Evolutionary conservation across 2,888 invertebrate species (phyloP), one percentile per base, ranked within the genome.

Genomic region (Plagodis dolabraria): DNA sequence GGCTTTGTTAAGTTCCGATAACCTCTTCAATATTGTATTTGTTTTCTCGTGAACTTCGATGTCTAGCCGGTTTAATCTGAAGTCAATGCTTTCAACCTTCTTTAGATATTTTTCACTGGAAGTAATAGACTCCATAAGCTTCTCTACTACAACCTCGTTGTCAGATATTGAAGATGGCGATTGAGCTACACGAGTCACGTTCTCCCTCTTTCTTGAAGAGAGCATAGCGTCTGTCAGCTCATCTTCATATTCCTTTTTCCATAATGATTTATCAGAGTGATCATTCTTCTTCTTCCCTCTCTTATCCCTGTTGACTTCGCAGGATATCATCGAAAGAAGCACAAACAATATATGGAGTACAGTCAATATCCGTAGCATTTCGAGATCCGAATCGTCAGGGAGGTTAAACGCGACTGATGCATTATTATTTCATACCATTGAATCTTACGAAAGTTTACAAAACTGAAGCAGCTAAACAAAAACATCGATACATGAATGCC

Each of bases 11-110:
- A 89, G 70, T n/a, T 87, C 85, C 9, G 72, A 67, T 56, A 91
- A 68, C 43, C 83, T 80, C 48, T 88, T 89, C 53, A 89, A 61
- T 50, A 92, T 90, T 5, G 64, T 77, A 54, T 89, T 88, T 0
- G 89, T 85, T 70, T 90, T 92, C 60, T 92, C 91, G 56, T 92
- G 92, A 6, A 92, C 77, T 77, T 92, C 92, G 53, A 89, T 89
- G 56, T 92, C 91, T 43, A 92, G 69, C 33, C 92, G 78, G 61
- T 91, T 92, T 33, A 92, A 69, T 75, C 86, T 77, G 57, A 85
- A 92, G 65, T 90, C 88, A 55, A 93, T 89, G 64, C 83, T 85
- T 40, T 92, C 92, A n/a, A 92, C 79, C 74, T 89, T 91, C 61
- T 92, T 91, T 4, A 93, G 76, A 70, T 89, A 92, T 62, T 85